Percentiles rank a stretch among this genome's conserved stretches.
Conservation (phyloP, 2,113 vertebrate species). For the Protobothrops mucrosquamatus region DNA sequence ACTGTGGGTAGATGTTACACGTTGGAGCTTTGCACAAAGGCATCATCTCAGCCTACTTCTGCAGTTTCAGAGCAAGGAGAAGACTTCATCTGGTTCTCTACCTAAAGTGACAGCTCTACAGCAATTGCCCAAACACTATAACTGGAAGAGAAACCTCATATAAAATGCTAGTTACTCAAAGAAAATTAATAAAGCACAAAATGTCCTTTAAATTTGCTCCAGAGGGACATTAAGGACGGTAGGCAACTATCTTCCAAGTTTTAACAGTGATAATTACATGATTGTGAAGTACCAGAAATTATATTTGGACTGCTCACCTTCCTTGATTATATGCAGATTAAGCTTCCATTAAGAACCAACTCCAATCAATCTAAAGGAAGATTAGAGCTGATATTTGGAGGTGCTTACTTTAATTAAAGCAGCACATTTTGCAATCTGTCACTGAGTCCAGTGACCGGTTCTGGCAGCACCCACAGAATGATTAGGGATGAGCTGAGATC, state of each 20-base stretch:
- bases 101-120: background rate
- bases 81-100: too few species aligned
- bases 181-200: background rate
- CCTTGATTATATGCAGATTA: conserved; percentile 1
- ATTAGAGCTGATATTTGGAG: fast-evolving
- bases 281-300: background rate
- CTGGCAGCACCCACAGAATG: background rate
- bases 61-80: background rate
- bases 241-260: background rate
- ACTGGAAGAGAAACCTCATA: background rate
- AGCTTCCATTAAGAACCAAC: background rate
- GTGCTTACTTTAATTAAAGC: background rate
- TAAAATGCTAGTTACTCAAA: conserved; percentile 1
- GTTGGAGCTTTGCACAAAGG: background rate
- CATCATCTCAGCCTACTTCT: background rate
- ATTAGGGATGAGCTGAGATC: background rate
- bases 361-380: background rate
- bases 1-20: background rate
- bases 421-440: background rate
- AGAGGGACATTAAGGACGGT: background rate
- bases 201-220: background rate
- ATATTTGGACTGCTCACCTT: conserved; percentile 3
- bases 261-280: background rate
- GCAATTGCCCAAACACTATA: background rate
- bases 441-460: fast-evolving